These are phyloP conservation scores for Phyllotis vaccarum DNA, from an alignment of 2,797 vertebrate genomes.

Conservation along the genomic window DNA sequence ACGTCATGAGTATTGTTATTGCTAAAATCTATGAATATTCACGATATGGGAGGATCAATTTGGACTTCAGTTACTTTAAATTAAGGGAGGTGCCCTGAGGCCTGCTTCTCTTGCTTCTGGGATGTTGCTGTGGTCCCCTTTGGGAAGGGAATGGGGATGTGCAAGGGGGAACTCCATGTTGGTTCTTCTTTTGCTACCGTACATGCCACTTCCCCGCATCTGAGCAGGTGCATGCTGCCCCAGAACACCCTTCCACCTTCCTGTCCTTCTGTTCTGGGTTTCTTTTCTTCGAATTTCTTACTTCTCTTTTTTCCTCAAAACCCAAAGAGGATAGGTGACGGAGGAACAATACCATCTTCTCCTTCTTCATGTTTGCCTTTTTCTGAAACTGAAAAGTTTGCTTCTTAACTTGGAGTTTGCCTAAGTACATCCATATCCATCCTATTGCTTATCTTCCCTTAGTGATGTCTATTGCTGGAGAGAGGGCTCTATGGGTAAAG, in stretches of 20 bases:
- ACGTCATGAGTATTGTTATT: not conserved
- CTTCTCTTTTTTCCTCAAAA: constrained; percentile 72
- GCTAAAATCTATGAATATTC: not conserved
- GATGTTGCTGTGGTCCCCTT: not conserved
- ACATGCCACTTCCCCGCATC: constrained; percentile 63
- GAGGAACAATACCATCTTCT: constrained; percentile 34
- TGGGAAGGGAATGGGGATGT: constrained; percentile 8
- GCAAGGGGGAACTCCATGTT: constrained; percentile 54
- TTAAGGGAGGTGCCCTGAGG: not conserved
- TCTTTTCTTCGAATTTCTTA: constrained; percentile 63
- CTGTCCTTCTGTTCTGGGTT: constrained; percentile 64
- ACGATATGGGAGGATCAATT: not conserved
- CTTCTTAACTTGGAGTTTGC: not conserved
- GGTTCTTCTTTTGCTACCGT: constrained; percentile 68
- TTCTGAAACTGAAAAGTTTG: not conserved
- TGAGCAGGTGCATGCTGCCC: constrained; percentile 60
- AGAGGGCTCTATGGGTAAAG: not conserved
- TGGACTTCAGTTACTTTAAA: not conserved
- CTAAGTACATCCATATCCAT: not conserved
- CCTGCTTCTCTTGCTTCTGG: not conserved
- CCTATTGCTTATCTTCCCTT: not conserved
- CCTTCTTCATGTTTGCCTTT: not conserved
- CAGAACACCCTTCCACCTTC: constrained; percentile 63
- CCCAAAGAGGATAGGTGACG: not conserved
- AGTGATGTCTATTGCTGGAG: not conserved